Evolutionary conservation across 2,888 invertebrate genomes (phyloP).

Genomic region (Tryphoninae sp.): DNA sequence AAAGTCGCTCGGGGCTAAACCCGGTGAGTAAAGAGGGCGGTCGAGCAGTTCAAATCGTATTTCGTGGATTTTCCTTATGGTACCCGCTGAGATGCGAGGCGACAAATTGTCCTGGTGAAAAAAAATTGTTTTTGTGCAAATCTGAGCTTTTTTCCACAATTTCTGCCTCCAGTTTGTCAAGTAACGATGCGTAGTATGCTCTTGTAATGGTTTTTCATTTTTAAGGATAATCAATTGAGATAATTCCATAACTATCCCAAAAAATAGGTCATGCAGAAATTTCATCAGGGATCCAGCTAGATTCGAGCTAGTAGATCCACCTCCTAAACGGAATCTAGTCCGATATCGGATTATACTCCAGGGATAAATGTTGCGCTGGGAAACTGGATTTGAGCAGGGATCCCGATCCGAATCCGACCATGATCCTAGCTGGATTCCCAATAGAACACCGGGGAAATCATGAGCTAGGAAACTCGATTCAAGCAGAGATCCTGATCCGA

Average conservation of each 20-base stretch:
- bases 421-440: slow-evolving; percentile 32
- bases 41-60: too few relatives aligned
- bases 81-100: neutral
- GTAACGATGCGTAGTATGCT: neutral
- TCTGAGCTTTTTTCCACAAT: neutral
- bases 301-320: slow-evolving; percentile 30
- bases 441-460: too few relatives aligned
- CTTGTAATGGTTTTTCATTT: neutral
- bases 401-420: slow-evolving; percentile 31
- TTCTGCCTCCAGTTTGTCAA: neutral
- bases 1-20: too few relatives aligned
- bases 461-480: slow-evolving; percentile 30
- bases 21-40: too few relatives aligned
- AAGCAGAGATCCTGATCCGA: slow-evolving; percentile 22
- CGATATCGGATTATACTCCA: slow-evolving; percentile 48
- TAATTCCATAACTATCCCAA: too few relatives aligned
- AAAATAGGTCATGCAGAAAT: slow-evolving; percentile 13
- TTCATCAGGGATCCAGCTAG: slow-evolving; percentile 32
- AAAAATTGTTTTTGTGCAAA: neutral
- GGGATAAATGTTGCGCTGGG: slow-evolving; percentile 29
- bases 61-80: neutral
- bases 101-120: too few relatives aligned
- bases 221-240: neutral
- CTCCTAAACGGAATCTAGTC: slow-evolving; percentile 41
- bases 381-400: slow-evolving; percentile 38